Evolutionary conservation across 2,888 invertebrate genomes (phyloP).

Genomic region (Panopea generosa): DNA sequence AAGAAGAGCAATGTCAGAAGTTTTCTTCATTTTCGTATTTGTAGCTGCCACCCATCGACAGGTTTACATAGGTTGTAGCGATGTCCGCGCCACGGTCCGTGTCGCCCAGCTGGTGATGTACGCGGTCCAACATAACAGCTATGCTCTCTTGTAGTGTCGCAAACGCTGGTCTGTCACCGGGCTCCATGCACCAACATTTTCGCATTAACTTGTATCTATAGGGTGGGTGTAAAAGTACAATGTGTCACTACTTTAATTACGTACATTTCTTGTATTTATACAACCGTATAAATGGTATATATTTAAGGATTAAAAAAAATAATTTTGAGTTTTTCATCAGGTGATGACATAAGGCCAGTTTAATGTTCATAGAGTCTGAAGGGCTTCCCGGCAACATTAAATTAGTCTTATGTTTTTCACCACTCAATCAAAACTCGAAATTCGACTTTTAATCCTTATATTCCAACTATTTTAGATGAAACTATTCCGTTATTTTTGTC

Average conservation of each 20-base stretch:
- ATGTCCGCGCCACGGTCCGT: constrained; percentile 40
- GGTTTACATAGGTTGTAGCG: constrained; percentile 45
- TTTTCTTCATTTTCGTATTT: constrained; percentile 39
- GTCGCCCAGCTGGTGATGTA: constrained; percentile 48
- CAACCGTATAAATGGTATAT: neutral
- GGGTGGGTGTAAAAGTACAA: too few relatives aligned
- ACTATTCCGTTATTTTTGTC: too few relatives aligned
- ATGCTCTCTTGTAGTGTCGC: constrained; percentile 42
- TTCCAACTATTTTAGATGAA: too few relatives aligned
- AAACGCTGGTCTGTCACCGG: constrained; percentile 49
- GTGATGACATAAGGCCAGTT: too few relatives aligned
- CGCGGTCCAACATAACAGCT: constrained; percentile 39
- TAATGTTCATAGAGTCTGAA: too few relatives aligned
- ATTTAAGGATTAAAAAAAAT: neutral
- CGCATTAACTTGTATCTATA: constrained; percentile 60
- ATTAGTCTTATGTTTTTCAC: too few relatives aligned
- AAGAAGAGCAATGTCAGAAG: too few relatives aligned
- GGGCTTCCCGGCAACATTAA: too few relatives aligned
- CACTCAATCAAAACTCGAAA: too few relatives aligned
- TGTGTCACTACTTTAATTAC: too few relatives aligned
- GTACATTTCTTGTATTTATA: neutral
- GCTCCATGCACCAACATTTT: constrained; percentile 47
- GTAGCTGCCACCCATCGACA: constrained; percentile 34
- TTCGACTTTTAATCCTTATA: too few relatives aligned
- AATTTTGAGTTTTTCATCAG: too few relatives aligned